These are phyloP conservation scores for Cephalopholis sonnerati DNA, from an alignment of 2,113 vertebrate species.

Conservation along the genomic window DNA sequence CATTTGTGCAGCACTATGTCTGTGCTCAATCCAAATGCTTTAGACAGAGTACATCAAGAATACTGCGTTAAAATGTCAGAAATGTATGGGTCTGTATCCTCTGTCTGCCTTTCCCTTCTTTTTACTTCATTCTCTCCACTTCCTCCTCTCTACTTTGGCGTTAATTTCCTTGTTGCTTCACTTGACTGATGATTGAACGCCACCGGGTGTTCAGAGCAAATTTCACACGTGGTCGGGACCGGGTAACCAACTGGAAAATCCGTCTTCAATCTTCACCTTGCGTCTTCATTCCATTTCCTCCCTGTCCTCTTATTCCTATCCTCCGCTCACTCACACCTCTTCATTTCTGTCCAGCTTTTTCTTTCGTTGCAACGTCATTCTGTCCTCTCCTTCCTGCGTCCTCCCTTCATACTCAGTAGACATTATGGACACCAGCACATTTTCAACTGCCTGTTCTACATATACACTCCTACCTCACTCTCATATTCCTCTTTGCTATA, in stretches of 20 bases:
- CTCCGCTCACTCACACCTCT: constrained; percentile 14
- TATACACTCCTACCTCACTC: background rate
- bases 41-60: background rate
- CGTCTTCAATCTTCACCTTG: constrained; percentile 68
- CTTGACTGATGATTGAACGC: constrained; percentile 70
- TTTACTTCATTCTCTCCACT: constrained; percentile 12
- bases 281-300: constrained; percentile 58
- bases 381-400: background rate
- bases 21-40: constrained; percentile 2
- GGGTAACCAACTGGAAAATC: constrained; percentile 73
- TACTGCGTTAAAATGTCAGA: background rate
- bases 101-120: background rate
- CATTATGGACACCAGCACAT: constrained; percentile 20
- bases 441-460: constrained; percentile 7
- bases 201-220: constrained; percentile 71
- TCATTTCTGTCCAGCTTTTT: constrained; percentile 8
- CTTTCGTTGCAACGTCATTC: constrained; percentile 23
- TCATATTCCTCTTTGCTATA: constrained; percentile 1
- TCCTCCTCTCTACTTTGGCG: constrained; percentile 16
- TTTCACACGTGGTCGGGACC: constrained; percentile 75
- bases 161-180: constrained; percentile 65
- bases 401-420: constrained; percentile 1
- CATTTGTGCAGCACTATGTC: background rate
- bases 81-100: background rate
- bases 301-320: background rate